Evolutionary conservation across 2,888 invertebrate species (phyloP), one percentile per base, ranked within the genome.

Genomic region (Catocala sponsa): DNA sequence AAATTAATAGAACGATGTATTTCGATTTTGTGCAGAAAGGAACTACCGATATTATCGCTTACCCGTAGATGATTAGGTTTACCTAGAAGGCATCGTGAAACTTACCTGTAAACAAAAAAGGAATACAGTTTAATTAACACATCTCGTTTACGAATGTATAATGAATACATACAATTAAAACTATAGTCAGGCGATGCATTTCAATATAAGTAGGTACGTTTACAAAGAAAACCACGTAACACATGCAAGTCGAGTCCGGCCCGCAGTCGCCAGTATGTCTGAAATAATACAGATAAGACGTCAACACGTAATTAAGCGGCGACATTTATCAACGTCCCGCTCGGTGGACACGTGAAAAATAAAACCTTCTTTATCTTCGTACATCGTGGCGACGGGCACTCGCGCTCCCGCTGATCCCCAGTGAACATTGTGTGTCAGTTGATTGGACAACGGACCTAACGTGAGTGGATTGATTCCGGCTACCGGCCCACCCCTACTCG

Each of bases 381-480:
- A 79, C 72, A 80, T 77, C 71, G 73, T 51, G 67, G 77, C 46
- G 51, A 55, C 44, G n/a, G 70, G 72, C 74, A 77, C 71, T 68
- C 78, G 75, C 76, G 68, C 70, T 70, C 65, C 66, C 81, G 80
- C 69, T 86, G 87, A 91, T 91, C 92, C 93, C 92, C 70, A 84
- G 90, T 82, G 91, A 89, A 89, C 90, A 87, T 85, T 82, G 88
- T 87, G 86, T 88, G 91, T 88, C 92, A 89, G 88, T 89, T 92
- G 93, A 93, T 93, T 93, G 92, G 92, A 91, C 91, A 91, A 84
- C 91, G 87, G 88, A 83, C 78, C 81, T 87, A 90, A 88, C 91
- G 88, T 85, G 89, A 91, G 92, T 90, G 91, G 92, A 93, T 93
- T 93, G 93, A 92, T 91, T 91, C 88, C 82, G 74, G 76, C 81